Percentiles rank a stretch among this genome's conserved stretches.
phyloP scores from a whole-genome alignment of 2,888 invertebrate species.

The Temnothorax unifasciatus region DNA sequence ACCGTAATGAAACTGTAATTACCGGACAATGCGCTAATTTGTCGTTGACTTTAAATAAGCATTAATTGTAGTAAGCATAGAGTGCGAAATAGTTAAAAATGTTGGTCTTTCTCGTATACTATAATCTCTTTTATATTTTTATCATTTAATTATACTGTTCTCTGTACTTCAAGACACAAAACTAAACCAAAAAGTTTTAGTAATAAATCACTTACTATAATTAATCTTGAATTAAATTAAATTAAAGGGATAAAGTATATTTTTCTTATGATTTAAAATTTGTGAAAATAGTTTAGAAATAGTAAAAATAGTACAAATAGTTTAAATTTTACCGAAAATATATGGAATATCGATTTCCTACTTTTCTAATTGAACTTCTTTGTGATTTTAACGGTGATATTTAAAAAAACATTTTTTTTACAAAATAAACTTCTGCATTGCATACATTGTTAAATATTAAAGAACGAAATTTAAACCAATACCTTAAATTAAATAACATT shows the following conservation, averaged over 20 bases:
- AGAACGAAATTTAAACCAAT: too few species aligned
- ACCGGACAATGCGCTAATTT: constrained; percentile 45
- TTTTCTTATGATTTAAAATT: neutral
- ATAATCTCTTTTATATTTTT: neutral
- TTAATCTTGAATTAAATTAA: neutral
- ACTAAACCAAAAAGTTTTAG: neutral
- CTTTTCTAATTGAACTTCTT: neutral
- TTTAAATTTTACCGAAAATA: neutral
- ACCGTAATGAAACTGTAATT: constrained; percentile 59
- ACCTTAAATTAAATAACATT: too few species aligned
- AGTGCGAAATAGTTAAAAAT: constrained; percentile 4
- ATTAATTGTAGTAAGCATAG: constrained; percentile 19
- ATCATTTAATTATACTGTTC: neutral
- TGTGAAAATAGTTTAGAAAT: neutral
- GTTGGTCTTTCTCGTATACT: neutral
- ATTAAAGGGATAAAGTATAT: neutral
- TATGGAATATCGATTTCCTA: neutral
- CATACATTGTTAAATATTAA: too few species aligned
- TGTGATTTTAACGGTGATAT: neutral
- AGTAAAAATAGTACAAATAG: too few species aligned
- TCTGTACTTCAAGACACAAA: neutral
- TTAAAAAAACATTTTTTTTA: neutral
- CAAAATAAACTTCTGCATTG: neutral
- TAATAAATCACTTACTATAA: neutral
- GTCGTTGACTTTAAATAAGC: constrained; percentile 28